A percentile compares a stretch with the other conserved stretches of the same genome.
phyloP scores from a whole-genome alignment of 2,888 invertebrate genomes.

The Pristionchus entomophagus region DNA sequence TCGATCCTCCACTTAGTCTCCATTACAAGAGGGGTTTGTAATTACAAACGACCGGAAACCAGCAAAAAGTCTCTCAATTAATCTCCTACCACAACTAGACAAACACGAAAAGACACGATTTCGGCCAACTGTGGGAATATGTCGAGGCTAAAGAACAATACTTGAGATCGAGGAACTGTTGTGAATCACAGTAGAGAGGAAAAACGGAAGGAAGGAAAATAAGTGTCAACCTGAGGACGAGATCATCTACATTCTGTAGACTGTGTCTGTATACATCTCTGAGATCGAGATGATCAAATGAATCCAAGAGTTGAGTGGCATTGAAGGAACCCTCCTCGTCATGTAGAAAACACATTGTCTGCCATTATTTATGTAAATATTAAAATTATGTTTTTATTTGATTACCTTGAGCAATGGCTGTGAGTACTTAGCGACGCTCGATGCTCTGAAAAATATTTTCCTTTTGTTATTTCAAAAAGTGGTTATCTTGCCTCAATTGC shows the following conservation, averaged over 20 bases:
- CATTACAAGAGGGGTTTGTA: slow-evolving; percentile 1
- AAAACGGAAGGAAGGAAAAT: background rate
- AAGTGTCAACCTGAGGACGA: slow-evolving; percentile 65
- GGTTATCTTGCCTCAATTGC: slow-evolving; percentile 64
- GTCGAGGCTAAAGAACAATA: background rate
- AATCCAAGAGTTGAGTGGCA: slow-evolving; percentile 53
- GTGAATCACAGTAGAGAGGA: background rate
- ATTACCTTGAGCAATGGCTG: slow-evolving; percentile 53
- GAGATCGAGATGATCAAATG: slow-evolving; percentile 65
- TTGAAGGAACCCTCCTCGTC: slow-evolving; percentile 56
- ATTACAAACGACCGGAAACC: slow-evolving; percentile 29
- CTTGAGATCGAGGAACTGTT: background rate
- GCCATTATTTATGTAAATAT: slow-evolving; percentile 11
- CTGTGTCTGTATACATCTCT: slow-evolving; percentile 59
- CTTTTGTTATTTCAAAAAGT: no score
- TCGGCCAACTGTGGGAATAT: slow-evolving; percentile 16
- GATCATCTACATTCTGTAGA: slow-evolving; percentile 66
- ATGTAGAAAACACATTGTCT: slow-evolving; percentile 60
- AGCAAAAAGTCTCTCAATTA: slow-evolving; percentile 22
- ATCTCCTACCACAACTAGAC: slow-evolving; percentile 2
- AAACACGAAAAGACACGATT: slow-evolving; percentile 22
- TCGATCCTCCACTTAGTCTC: background rate
- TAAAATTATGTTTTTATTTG: background rate
- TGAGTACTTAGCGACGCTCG: slow-evolving; percentile 58
- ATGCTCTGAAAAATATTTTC: slow-evolving; percentile 60